Conservation (phyloP, 2,113 vertebrate genomes). For the Calidris pugnax region DNA sequence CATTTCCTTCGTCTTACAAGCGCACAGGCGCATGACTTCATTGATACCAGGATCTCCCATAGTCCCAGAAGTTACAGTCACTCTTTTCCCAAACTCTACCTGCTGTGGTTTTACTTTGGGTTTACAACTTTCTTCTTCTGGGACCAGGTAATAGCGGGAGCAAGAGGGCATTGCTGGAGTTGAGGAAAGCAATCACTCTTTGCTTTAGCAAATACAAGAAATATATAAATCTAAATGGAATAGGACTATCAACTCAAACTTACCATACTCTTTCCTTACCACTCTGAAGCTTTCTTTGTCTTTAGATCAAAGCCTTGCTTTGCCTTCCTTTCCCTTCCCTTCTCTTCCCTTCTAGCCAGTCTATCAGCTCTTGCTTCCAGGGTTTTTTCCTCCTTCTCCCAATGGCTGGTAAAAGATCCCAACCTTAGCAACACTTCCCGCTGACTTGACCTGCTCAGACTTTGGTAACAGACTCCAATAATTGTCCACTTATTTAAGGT, state of each 20-base stretch:
- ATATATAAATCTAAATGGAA: neutral
- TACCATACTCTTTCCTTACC: neutral
- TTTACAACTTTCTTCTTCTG: neutral
- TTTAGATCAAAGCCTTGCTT: neutral
- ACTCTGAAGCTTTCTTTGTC: neutral
- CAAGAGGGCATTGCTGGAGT: neutral
- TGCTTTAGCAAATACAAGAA: neutral
- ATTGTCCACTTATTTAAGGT: neutral
- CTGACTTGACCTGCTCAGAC: neutral
- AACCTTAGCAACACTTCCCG: neutral
- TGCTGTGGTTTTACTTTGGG: neutral
- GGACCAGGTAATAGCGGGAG: neutral
- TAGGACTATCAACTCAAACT: neutral
- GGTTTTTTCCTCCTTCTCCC: neutral
- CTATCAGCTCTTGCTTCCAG: neutral
- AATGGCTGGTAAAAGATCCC: neutral
- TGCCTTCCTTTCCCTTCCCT: neutral
- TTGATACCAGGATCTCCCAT: neutral
- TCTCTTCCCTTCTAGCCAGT: neutral
- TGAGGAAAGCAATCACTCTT: neutral
- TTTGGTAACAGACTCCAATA: neutral
- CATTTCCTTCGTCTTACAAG: neutral
- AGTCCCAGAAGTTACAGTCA: neutral
- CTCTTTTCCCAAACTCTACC: neutral
- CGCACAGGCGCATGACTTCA: neutral